Evolutionary conservation across 2,888 invertebrate genomes (phyloP).

Genomic region (Daptonema setosum): DNA sequence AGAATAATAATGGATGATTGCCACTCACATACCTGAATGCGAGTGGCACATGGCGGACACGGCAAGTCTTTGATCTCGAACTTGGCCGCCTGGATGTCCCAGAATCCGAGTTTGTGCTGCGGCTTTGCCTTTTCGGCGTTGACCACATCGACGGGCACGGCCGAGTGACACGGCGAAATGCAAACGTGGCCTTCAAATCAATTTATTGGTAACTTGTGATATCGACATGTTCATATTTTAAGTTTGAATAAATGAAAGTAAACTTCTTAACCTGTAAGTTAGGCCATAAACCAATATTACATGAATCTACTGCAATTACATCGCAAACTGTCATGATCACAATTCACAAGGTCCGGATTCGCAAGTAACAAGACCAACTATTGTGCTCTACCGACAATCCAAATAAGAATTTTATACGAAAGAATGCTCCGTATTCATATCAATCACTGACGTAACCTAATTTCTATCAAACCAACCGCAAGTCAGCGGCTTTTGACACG

Average conservation of each 20-base stretch:
- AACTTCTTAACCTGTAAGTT: too few relatives aligned
- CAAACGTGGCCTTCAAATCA: too few relatives aligned
- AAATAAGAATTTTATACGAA: constrained; percentile 4
- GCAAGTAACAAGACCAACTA: too few relatives aligned
- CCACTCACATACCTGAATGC: constrained; percentile 26
- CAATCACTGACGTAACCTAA: background rate
- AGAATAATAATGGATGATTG: background rate
- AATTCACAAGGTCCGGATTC: too few relatives aligned
- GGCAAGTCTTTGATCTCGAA: constrained; percentile 28
- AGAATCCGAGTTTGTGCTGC: constrained; percentile 11
- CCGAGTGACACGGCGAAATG: constrained; percentile 38
- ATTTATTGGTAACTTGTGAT: too few relatives aligned
- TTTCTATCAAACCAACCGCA: background rate
- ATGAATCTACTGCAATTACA: too few relatives aligned
- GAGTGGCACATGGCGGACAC: constrained; percentile 37
- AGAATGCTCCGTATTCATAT: background rate
- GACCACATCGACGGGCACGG: constrained; percentile 1
- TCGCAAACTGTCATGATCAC: too few relatives aligned
- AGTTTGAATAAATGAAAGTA: too few relatives aligned
- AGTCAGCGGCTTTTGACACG: constrained; percentile 40
- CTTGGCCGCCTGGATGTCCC: constrained; percentile 27
- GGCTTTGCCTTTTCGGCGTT: background rate
- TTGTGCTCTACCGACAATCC: too few relatives aligned
- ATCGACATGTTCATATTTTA: too few relatives aligned
- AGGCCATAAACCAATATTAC: too few relatives aligned